A percentile compares a stretch with the other conserved stretches of the same genome.
Conservation (phyloP, 2,113 vertebrate species). For the Serinus canaria region DNA sequence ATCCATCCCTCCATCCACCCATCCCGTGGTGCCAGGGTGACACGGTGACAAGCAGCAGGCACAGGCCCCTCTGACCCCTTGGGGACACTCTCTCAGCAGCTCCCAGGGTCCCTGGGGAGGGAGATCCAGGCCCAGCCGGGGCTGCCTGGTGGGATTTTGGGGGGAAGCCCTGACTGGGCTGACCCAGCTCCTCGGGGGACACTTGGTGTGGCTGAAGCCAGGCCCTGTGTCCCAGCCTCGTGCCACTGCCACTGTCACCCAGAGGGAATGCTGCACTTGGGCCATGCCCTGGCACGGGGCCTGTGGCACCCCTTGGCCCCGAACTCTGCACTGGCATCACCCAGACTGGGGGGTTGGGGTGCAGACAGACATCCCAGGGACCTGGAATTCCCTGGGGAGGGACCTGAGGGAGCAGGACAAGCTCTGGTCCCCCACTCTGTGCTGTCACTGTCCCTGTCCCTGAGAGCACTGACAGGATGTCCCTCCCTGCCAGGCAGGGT, state of each 20-base stretch:
- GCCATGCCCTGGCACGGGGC: background rate
- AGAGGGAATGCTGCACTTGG: fast-evolving
- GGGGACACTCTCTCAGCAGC: background rate
- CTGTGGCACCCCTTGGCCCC: background rate
- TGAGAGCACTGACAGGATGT: background rate
- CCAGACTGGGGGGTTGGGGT: fast-evolving
- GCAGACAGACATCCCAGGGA: background rate
- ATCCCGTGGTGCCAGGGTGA: background rate
- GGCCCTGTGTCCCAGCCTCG: fast-evolving
- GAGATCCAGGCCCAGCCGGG: fast-evolving
- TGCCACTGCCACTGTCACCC: background rate
- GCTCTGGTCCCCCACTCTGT: fast-evolving
- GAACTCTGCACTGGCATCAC: background rate
- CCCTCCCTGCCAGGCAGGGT: background rate
- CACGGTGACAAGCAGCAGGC: background rate
- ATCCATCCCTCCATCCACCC: fast-evolving
- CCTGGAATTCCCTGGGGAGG: background rate
- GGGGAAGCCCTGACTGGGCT: too few relatives aligned
- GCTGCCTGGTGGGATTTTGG: background rate
- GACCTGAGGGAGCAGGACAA: background rate
- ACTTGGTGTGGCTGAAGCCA: fast-evolving
- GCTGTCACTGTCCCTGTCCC: background rate
- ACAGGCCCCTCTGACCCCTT: background rate
- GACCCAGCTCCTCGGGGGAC: fast-evolving
- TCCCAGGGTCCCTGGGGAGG: background rate